Base-by-base conservation (phyloP, 2,797 vertebrate genomes). In the Poecilia wingei region DNA sequence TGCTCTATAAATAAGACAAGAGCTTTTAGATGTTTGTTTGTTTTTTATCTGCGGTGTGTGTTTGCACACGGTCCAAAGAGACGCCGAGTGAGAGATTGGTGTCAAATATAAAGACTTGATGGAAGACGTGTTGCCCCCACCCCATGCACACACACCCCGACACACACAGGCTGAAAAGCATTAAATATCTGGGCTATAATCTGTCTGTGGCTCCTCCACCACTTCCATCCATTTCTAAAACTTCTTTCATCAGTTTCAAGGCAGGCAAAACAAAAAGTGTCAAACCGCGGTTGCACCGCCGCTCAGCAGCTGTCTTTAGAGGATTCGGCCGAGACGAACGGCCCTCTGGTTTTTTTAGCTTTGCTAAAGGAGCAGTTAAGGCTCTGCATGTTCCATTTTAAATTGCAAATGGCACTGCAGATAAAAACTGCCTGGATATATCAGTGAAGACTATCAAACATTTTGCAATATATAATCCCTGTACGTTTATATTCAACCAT, bases 51-150 rank as follows among this genome's bases (percentile, higher is more conserved):
- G 79, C 28, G 16, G 9, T 78, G 72, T 47, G 36, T 46, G 59
- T 74, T 51, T 55, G 72, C 39, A 9, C 59, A 33, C 71, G 69
- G 73, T 80, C 86, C 79, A 84, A 79, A 85, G 89, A 92, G 88
- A 90, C 82, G 28, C 6, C 39, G 77, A 92, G 84, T 91, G 88
- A 94, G 86, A 94, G 90, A 92, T 90, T 93, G 86, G 89, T 93
- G 91, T 91, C 91, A 93, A 77, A 92, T 73, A 87, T 45, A 80
- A 91, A 89, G 76, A 85, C 81, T 88, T 88, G 85, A 87, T 81
- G 86, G 74, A 86, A 68, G 79, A 57, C 75, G 69, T 57, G 78
- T 59, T 74, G n/a, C 69, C 77, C 36, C 73, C 20, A 36, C 36
- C n/a, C 31, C 43, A 33, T 9, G 70, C n/a, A 39, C 41, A 43